Percentiles rank a stretch among this genome's conserved stretches.
Evolutionary conservation across 2,888 invertebrate species (phyloP).

Genomic region (Mactromeris polynyma): DNA sequence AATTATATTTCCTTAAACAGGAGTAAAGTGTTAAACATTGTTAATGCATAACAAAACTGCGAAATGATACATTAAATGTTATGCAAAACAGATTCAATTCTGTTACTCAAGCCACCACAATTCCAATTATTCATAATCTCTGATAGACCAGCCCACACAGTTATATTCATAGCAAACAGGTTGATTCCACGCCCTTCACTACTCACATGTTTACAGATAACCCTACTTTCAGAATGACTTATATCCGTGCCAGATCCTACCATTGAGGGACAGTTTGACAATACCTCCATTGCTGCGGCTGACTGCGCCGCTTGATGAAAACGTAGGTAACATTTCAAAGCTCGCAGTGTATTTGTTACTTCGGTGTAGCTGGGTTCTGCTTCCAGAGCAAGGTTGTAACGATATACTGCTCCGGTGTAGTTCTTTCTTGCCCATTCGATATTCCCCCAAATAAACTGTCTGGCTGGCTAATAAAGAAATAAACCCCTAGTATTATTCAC

Average conservation of each 20-base stretch:
- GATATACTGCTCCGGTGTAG: conserved; percentile 85
- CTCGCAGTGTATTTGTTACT: conserved; percentile 83
- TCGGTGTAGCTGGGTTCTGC: conserved; percentile 82
- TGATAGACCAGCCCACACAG: conserved; percentile 6
- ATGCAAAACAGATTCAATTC: neutral
- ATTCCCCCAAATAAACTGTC: conserved; percentile 91
- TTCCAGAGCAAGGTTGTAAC: conserved; percentile 85
- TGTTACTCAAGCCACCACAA: neutral
- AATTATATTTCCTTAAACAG: no score
- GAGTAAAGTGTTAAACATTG: no score
- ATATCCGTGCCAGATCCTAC: conserved; percentile 48
- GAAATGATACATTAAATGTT: no score
- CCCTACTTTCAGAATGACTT: conserved; percentile 82
- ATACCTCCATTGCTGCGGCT: conserved; percentile 79
- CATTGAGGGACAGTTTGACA: conserved; percentile 58
- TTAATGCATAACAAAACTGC: no score
- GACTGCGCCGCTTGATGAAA: conserved; percentile 84
- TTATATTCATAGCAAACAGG: conserved; percentile 8
- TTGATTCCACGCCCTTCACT: conserved; percentile 6
- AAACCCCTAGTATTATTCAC: neutral
- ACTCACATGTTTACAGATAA: conserved; percentile 85
- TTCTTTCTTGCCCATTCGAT: conserved; percentile 91
- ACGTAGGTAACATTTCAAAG: conserved; percentile 85
- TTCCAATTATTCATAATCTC: neutral
- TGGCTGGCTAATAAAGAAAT: conserved; percentile 89